Percentiles rank a stretch among this genome's conserved stretches.
These are phyloP conservation scores for Halesus radiatus DNA, from an alignment of 1,140 invertebrate genomes.

Conservation along the genomic window DNA sequence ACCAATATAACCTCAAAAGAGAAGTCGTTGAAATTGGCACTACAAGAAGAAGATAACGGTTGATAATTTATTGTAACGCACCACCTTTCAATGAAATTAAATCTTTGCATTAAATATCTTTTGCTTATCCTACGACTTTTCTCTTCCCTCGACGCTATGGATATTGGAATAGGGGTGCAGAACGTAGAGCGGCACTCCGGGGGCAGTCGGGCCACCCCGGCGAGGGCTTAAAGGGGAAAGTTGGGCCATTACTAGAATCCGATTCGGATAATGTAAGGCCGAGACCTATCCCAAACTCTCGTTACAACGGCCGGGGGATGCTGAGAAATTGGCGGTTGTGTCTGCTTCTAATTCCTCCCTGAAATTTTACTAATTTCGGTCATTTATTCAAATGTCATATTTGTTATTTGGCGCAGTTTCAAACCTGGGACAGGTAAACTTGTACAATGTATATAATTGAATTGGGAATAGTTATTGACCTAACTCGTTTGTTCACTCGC, in stretches of 20 bases:
- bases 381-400: conserved; percentile 31
- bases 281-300: conserved; percentile 43
- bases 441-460: too few species aligned
- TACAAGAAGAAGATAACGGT: too few species aligned
- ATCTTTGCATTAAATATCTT: too few species aligned
- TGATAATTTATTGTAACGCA: too few species aligned
- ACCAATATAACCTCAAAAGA: too few species aligned
- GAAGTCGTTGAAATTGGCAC: too few species aligned
- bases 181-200: too few species aligned
- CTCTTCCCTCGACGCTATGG: not conserved
- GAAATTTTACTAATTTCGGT: conserved; percentile 37
- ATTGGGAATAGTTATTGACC: too few species aligned
- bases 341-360: conserved; percentile 24
- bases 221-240: conserved; percentile 19
- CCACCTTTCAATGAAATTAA: too few species aligned
- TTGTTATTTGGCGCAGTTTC: not conserved
- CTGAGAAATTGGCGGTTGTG: conserved; percentile 23
- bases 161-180: too few species aligned
- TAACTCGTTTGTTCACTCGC: too few species aligned
- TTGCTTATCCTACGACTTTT: not conserved
- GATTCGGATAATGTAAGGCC: conserved; percentile 44
- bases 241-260: conserved; percentile 42
- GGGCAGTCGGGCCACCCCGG: not conserved
- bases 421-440: too few species aligned
- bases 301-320: conserved; percentile 20